Evolutionary conservation across 2,797 vertebrate genomes (phyloP), one percentile per base, ranked within the genome.

Genomic region (Hyperoplus immaculatus): DNA sequence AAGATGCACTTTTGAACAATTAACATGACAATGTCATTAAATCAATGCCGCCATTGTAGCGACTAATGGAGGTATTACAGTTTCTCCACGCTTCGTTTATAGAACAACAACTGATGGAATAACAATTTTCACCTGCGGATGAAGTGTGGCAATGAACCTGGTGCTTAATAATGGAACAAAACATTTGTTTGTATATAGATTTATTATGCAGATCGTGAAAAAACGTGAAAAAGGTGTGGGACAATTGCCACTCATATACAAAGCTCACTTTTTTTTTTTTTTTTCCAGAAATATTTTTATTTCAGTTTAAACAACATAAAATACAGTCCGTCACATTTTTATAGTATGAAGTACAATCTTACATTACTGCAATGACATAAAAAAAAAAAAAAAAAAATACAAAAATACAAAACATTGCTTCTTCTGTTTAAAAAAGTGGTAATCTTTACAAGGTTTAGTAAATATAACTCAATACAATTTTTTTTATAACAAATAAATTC

Each of bases 41-140:
- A 89, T 89, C 88, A 87, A 80, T 89, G 74, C 16, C 41, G 45
- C 81, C 84, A 78, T 69, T 92, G 87, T 78, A 81, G 78, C 79
- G 42, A 56, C 72, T 87, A 85, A 90, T 92, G 60, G 72, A 72
- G 47, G 70, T 67, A 76, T 79, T 64, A 77, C 59, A 72, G 72
- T 51, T 77, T 72, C 66, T 79, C 47, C 68, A 68, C 47, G 80
- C 75, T 84, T 82, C 36, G 10, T 81, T 89, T 79, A 77, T 72
- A 47, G 65, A 81, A 81, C 61, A 67, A 50, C 69, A 80, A 64
- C 60, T 81, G 74, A 83, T 84, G 53, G 13, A 68, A 77, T 64
- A 71, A 47, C 61, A 76, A 74, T 69, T 68, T 80, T 42, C 69
- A 71, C 65, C 16, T 73, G 29, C 1, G 47, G 8, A 58, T 8